phyloP scores from a whole-genome alignment of 2,113 vertebrate species.

The Geococcyx californianus region DNA sequence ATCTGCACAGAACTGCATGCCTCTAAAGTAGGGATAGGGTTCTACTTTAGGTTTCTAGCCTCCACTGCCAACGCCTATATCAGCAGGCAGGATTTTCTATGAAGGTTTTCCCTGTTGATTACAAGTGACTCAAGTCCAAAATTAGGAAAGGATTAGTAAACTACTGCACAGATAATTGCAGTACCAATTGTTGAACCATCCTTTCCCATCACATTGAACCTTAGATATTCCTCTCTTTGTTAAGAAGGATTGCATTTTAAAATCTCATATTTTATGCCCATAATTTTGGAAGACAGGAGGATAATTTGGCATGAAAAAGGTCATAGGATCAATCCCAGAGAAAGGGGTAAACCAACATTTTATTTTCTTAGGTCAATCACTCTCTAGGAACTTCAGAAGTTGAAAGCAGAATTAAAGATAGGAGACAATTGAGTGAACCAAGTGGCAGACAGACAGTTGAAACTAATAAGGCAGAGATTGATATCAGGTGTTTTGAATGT shows the following conservation, averaged over 20 bases:
- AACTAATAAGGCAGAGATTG: neutral
- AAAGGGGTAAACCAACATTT: neutral
- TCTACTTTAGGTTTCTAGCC: neutral
- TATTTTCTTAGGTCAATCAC: neutral
- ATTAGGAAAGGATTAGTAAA: neutral
- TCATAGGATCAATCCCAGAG: neutral
- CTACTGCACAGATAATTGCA: neutral
- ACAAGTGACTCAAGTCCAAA: neutral
- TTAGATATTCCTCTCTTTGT: neutral
- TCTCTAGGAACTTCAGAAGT: neutral
- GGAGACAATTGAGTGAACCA: neutral
- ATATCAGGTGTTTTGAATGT: neutral
- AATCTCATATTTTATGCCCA: neutral
- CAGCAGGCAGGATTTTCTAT: neutral
- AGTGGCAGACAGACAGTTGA: neutral
- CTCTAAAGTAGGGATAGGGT: accelerated
- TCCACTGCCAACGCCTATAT: accelerated
- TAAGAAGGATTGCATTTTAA: neutral
- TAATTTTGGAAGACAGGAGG: neutral
- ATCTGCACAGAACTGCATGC: neutral
- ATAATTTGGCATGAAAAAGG: neutral
- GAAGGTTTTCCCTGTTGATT: neutral
- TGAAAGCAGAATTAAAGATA: neutral
- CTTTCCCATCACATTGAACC: neutral
- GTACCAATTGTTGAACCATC: neutral